Base-by-base conservation (phyloP, 2,797 vertebrate genomes). In the Okamejei kenojei region DNA sequence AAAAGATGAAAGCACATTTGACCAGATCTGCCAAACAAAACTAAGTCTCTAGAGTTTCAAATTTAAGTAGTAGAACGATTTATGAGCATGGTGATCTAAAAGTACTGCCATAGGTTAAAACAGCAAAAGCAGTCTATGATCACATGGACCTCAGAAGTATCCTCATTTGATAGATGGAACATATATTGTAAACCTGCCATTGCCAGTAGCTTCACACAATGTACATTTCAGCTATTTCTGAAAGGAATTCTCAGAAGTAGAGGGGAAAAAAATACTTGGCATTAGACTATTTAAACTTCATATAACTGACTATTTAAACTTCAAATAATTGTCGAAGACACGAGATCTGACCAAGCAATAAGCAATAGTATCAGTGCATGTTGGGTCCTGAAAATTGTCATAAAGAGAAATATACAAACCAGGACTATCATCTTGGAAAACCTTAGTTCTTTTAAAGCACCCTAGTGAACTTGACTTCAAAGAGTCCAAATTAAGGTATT, bases 321-420 rank as follows among this genome's bases (percentile, higher is more conserved):
- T 21, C 26, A 23, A 91, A 29, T 19, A 65, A 65, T 3, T 38
- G 65, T 90, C 38, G 65, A 90, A 90, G 86, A n/a, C 19, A 45
- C 15, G 71, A 76, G 71, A 71, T 23, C 35, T 45, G 38, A 76
- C 54, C 35, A 92, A 63, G n/a, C 86, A 65, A 71, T 91, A 73
- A 92, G 19, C 71, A 73, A 73, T 73, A 76, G 54, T 76, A 15
- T 58, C 90, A 76, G 15, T 35, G 38, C 35, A 92, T 92, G 45
- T 92, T 92, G 90, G 76, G 38, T 38, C 71, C 74, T n/a, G 90
- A 73, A 54, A 92, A 91, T 91, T 38, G 68, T 73, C 38, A 74
- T 91, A 13, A 86, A 86, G 58, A 63, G 61, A 29, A 58, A 86
- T 65, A 91, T 73, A 45, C 68, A 91, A 91, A 73, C 23, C 68